phyloP scores from a whole-genome alignment of 2,113 vertebrate genomes.

The Pongo abelii region DNA sequence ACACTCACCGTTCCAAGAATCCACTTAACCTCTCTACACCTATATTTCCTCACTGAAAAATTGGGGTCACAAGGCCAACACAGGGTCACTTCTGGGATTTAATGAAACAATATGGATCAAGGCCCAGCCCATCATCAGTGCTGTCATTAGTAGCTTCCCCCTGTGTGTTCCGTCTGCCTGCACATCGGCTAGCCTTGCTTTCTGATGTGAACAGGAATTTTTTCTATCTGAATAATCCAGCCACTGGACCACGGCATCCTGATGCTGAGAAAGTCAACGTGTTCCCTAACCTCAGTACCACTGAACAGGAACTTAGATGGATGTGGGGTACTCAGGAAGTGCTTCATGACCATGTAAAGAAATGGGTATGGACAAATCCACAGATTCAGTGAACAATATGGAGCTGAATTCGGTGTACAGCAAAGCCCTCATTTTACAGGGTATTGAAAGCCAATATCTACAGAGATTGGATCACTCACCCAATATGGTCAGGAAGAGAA shows the following conservation, averaged over 20 bases:
- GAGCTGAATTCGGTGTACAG: rapidly evolving
- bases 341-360: rapidly evolving
- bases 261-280: background rate
- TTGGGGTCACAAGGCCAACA: rapidly evolving
- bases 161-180: rapidly evolving
- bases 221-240: rapidly evolving
- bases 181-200: rapidly evolving
- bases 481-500: rapidly evolving
- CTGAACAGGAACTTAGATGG: rapidly evolving
- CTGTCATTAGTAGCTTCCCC: background rate
- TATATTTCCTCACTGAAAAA: rapidly evolving
- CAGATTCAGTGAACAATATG: rapidly evolving
- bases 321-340: rapidly evolving
- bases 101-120: rapidly evolving
- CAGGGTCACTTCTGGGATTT: rapidly evolving
- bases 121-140: rapidly evolving
- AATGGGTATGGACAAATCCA: rapidly evolving
- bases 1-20: background rate
- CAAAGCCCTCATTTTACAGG: too few relatives aligned
- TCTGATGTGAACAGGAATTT: rapidly evolving
- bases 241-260: rapidly evolving
- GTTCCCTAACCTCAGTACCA: background rate
- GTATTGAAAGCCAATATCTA: too few relatives aligned
- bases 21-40: rapidly evolving
- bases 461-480: rapidly evolving